Base-by-base conservation (phyloP, 2,113 vertebrate genomes). In the Catagonus wagneri region DNA sequence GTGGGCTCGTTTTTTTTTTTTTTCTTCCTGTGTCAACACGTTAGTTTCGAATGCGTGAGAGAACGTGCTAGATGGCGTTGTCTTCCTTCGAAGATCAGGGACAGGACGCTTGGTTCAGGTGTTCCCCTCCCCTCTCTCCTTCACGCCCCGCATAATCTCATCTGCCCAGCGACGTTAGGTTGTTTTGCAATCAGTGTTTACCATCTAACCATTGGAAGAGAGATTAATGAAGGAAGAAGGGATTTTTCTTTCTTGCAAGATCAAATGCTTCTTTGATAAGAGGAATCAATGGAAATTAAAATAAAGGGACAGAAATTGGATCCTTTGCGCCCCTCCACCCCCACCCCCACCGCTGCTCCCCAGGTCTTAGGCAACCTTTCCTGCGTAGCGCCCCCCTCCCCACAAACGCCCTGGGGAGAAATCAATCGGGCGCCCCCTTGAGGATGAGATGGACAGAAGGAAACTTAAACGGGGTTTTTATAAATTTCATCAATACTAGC, bases 401-500 rank as follows among this genome's bases (percentile, higher is more conserved):
- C 9, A 60, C 94, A 58, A 90, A 72, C 56, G 74, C 91, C 93
- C 97, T 89, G 65, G 65, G 0, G 69, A 97, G 92, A 97, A 98
- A 98, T 93, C 84, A 96, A 95, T 98, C 16, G 0, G 15, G 15
- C 0, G 7, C 90, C 96, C 96, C 96, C 23, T 52, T 4, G 2
- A 92, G 93, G 83, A 52, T 14, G 39, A 95, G 97, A 98, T 1
- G 87, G 96, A 97, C 23, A 97, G 88, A 69, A 96, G 66, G 93
- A 81, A 96, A 94, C 90, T 98, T 96, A 97, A 96, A 96, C 52
- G 44, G 94, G 95, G 95, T 96, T 98, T 98, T 96, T 97, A 98
- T 95, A 97, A 98, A 98, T 97, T 97, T 92, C 97, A 96, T 98
- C 97, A 97, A 98, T 97, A 97, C 84, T 25, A 78, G 72, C 97